phyloP scores from a whole-genome alignment of 1,140 invertebrate genomes.

The Heliconius nattereri region DNA sequence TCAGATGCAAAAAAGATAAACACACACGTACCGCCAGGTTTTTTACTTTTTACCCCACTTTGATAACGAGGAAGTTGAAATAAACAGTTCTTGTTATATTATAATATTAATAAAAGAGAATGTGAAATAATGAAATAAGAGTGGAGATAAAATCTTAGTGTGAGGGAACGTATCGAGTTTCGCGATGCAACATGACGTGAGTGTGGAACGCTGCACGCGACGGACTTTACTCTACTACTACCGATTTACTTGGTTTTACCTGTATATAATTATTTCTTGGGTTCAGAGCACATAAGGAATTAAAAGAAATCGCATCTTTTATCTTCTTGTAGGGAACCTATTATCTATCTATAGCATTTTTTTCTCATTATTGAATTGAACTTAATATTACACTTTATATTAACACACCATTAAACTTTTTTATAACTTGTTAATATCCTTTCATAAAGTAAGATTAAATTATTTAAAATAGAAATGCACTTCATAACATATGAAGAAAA shows the following conservation, averaged over 20 bases:
- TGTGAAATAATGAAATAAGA: slow-evolving; percentile 38
- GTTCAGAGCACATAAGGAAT: too few relatives aligned
- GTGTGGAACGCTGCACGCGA: slow-evolving; percentile 31
- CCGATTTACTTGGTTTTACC: not conserved
- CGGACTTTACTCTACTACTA: not conserved
- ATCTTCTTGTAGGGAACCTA: too few relatives aligned
- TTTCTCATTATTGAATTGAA: too few relatives aligned
- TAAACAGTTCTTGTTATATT: slow-evolving; percentile 2
- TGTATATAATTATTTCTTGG: not conserved
- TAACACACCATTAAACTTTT: too few relatives aligned
- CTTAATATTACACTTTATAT: too few relatives aligned
- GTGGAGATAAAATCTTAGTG: slow-evolving; percentile 41
- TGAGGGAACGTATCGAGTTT: slow-evolving; percentile 57
- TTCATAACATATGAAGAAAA: not conserved
- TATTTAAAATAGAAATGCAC: too few relatives aligned
- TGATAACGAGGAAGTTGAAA: slow-evolving; percentile 16
- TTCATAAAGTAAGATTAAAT: too few relatives aligned
- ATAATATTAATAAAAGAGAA: slow-evolving; percentile 34
- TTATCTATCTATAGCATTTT: too few relatives aligned
- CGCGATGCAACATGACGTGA: slow-evolving; percentile 48
- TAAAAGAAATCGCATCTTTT: too few relatives aligned
- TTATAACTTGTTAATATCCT: too few relatives aligned
- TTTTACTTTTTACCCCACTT: not conserved
- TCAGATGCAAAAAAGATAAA: slow-evolving; percentile 9
- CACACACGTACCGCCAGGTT: not conserved